A percentile compares a stretch with the other conserved stretches of the same genome.
phyloP scores from a whole-genome alignment of 2,113 vertebrate species.

The Morone chrysops region DNA sequence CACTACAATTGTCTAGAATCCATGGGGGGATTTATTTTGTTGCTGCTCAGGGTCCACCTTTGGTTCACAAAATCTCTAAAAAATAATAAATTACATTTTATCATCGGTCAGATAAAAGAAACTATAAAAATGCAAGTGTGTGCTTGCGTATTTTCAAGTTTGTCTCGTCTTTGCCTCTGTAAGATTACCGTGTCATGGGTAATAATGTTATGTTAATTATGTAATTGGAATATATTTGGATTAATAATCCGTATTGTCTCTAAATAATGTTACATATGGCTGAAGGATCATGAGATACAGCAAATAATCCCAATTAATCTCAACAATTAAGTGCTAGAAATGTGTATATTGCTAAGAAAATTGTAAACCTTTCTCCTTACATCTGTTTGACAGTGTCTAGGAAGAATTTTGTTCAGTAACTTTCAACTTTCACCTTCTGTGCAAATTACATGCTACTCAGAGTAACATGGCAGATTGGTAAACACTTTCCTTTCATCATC shows the following conservation, averaged over 20 bases:
- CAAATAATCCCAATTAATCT: slow-evolving; percentile 26
- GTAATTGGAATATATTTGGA: background rate
- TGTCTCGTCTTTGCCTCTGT: background rate
- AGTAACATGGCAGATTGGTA: slow-evolving; percentile 16
- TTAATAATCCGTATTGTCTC: background rate
- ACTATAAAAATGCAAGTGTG: too few relatives aligned
- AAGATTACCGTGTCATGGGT: background rate
- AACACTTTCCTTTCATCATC: slow-evolving; percentile 48
- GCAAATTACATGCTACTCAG: slow-evolving; percentile 18
- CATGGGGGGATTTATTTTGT: too few relatives aligned
- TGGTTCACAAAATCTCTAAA: too few relatives aligned
- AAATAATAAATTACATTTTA: too few relatives aligned
- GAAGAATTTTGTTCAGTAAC: slow-evolving; percentile 12
- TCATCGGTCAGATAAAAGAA: too few relatives aligned
- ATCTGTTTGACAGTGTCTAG: background rate
- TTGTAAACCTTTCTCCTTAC: background rate
- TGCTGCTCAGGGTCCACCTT: too few relatives aligned
- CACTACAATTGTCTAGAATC: too few relatives aligned
- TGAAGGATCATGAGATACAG: background rate
- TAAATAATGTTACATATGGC: background rate
- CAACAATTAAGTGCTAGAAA: slow-evolving; percentile 5
- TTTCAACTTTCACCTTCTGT: slow-evolving; percentile 45
- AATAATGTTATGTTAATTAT: background rate
- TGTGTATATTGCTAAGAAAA: background rate
- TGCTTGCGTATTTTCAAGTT: background rate